Base-by-base conservation (phyloP, 1,140 invertebrate species). In the Pentalonia nigronervosa region DNA sequence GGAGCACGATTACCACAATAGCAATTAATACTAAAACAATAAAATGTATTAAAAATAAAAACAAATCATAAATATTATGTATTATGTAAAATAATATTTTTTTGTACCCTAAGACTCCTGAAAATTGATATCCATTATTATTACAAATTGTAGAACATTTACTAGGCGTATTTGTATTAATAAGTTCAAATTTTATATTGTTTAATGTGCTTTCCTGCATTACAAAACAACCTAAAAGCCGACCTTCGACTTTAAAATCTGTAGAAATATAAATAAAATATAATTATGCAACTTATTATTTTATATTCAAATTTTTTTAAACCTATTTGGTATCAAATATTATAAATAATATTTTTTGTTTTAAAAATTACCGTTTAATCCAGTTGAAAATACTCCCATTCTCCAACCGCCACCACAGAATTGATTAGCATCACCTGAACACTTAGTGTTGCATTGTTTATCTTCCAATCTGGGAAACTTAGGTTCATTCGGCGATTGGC, bases 1-100 rank as follows among this genome's bases (percentile, higher is more conserved):
- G 94, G 94, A 81, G 90, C 92, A 20, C 94, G 93, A 94, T 97
- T 97, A 60, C 98, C 98, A 96, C 98, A 99, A 95, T 98, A 99
- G 95, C 98, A 99, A 96, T 99, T 98, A 83, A 97, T 96, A 84
- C 97, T 98, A 95, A 96, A 95, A 94, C 86, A 95, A 56, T 45
- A 90, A 8, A n/a, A 86, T 56, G 20, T n/a, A 89, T 90, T n/a
- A 47, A 87, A 53, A 41, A 56, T 30, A 56, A 83, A 14, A n/a
- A 45, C 14, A 1, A n/a, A 76, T 91, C 11, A 48, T 47, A 50
- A 48, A 9, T 34, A 76, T 23, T 23, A 48, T 83, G n/a, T 47
- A 41, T 41, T 41, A 41, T 41, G 0, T 30, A 83, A 86, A 25
- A 25, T 23, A 60, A 87, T 45, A 56, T 45, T 88, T 30, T 56